phyloP scores from a whole-genome alignment of 2,113 vertebrate genomes.

The Gallinago media region DNA sequence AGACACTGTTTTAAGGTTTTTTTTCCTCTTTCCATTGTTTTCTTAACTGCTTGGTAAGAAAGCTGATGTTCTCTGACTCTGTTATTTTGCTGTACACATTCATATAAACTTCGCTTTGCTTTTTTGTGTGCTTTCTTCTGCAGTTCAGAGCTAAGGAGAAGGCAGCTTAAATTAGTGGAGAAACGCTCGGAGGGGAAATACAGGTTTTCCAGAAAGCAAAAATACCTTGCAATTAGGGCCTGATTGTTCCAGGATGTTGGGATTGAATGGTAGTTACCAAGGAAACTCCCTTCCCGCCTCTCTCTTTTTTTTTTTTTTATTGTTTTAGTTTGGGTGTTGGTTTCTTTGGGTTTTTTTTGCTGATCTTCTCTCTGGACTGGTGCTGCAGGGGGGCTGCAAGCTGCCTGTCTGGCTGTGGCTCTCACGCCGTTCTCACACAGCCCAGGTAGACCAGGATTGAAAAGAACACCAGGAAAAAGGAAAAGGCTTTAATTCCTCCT shows the following conservation, averaged over 20 bases:
- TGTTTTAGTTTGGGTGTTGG: too few relatives aligned
- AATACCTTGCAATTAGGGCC: constrained; percentile 2
- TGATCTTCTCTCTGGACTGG: neutral
- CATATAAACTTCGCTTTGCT: neutral
- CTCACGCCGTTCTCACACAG: neutral
- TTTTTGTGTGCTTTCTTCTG: neutral
- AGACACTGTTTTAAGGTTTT: neutral
- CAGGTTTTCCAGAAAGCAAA: constrained; percentile 22
- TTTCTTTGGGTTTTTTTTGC: neutral
- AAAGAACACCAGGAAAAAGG: neutral
- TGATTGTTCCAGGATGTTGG: constrained; percentile 5
- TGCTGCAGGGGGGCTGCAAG: neutral
- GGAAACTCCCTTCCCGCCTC: neutral
- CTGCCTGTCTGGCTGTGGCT: neutral
- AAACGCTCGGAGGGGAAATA: neutral
- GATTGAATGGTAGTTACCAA: constrained; percentile 18
- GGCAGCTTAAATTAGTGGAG: neutral
- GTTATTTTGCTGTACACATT: neutral
- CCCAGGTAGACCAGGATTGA: neutral
- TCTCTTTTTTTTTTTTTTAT: neutral
- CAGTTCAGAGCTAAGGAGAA: neutral
- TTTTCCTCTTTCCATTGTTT: neutral
- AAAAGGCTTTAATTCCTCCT: neutral
- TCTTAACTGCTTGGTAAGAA: neutral
- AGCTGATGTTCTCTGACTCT: neutral